Base-by-base conservation (phyloP, 2,888 invertebrate species). In the Dione juno region DNA sequence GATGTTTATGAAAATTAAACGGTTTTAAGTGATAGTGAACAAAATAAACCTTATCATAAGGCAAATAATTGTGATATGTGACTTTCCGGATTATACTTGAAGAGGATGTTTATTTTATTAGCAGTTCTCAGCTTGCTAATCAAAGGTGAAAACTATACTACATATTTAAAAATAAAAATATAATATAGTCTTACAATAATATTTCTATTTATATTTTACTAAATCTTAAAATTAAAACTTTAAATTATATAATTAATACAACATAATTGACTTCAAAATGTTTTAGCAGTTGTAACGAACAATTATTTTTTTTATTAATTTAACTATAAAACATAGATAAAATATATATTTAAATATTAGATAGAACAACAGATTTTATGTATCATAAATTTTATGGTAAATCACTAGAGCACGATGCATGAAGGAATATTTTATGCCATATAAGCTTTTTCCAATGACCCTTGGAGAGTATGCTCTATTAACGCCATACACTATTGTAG, bases 61-160 rank as follows among this genome's bases (percentile, higher is more conserved):
- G 78, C 78, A 80, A 81, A 77, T 43, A 75, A 76, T 77, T 84
- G 89, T 90, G 89, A 83, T 83, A 86, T 86, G 90, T 89, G 88
- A 88, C 84, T 82, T 82, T 84, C 84, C 78, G 79, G 82, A 81
- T 78, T 83, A 82, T 82, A 78, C 81, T 82, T 16, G 77, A 83
- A 85, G 83, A 91, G 90, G 90, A 92, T 92, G 92, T 88, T 89
- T 86, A 80, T 90, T 83, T 81, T 87, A 82, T 82, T 90, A 77
- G 82, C 83, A 77, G 80, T 90, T 77, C 76, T 91, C 80, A 86
- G 87, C 82, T 86, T 92, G 81, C 84, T 92, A 11, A 61, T 61
- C 61, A 61, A 61, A 61, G 61, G 61, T 61, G 61, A 61, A 14
- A 35, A 16, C 45, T 61, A 45, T 28, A 35, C 45, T 61, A 45